phyloP scores from a whole-genome alignment of 2,797 vertebrate genomes.

The Rhinatrema bivittatum region DNA sequence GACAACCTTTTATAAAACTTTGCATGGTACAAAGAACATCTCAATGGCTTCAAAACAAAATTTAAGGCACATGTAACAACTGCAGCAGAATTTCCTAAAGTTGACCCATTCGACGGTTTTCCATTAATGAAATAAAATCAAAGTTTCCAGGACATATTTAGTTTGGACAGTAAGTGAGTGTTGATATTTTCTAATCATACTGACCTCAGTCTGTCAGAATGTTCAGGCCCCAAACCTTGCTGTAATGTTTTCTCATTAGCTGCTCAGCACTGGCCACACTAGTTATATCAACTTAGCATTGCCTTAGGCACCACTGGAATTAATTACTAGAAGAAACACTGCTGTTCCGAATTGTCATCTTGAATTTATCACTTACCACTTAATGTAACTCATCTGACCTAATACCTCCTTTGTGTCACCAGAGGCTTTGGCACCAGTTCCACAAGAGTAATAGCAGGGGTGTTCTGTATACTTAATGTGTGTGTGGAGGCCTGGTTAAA shows the following conservation, averaged over 20 bases:
- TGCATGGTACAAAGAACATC: no score
- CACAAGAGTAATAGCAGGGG: slow-evolving; percentile 42
- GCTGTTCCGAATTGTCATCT: slow-evolving; percentile 94
- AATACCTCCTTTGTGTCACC: slow-evolving; percentile 69
- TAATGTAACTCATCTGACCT: slow-evolving; percentile 94
- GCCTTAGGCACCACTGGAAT: slow-evolving; percentile 94
- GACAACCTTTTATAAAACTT: no score
- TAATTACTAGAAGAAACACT: slow-evolving; percentile 97
- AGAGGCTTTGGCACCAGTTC: slow-evolving; percentile 57
- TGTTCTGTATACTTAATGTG: slow-evolving; percentile 39
- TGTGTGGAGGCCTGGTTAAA: slow-evolving; percentile 49
- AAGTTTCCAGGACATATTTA: slow-evolving; percentile 41
- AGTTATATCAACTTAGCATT: slow-evolving; percentile 62
- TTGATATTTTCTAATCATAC: slow-evolving; percentile 56
- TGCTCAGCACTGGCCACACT: slow-evolving; percentile 79
- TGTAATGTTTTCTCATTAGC: slow-evolving; percentile 92
- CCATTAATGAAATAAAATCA: slow-evolving; percentile 37
- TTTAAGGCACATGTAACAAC: no score
- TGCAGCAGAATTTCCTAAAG: slow-evolving; percentile 3
- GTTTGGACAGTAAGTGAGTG: slow-evolving; percentile 46
- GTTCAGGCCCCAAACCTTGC: slow-evolving; percentile 68
- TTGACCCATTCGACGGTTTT: slow-evolving; percentile 23
- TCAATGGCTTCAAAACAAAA: no score
- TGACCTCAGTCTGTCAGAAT: slow-evolving; percentile 62
- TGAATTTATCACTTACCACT: slow-evolving; percentile 98